Evolutionary conservation across 2,888 invertebrate genomes (phyloP).

Genomic region (Callimorpha dominula): DNA sequence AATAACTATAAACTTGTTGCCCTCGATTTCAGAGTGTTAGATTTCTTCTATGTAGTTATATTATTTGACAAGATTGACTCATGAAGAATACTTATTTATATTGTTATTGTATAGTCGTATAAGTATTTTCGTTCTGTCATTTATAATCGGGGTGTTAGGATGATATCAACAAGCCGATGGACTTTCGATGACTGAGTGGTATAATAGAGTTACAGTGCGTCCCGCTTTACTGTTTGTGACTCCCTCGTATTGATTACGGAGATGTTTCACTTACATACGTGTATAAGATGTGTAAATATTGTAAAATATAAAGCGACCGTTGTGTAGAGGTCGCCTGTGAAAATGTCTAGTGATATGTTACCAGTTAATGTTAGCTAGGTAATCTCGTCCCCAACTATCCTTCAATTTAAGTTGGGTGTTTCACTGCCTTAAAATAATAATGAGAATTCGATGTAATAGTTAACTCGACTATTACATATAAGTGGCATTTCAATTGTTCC

Average conservation of each 20-base stretch:
- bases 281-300: slow-evolving; percentile 85
- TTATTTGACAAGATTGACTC: slow-evolving; percentile 79
- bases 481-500: slow-evolving; percentile 76
- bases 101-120: slow-evolving; percentile 83
- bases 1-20: slow-evolving; percentile 70
- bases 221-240: slow-evolving; percentile 75
- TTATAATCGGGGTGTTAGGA: slow-evolving; percentile 80
- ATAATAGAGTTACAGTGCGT: slow-evolving; percentile 72
- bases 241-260: slow-evolving; percentile 64
- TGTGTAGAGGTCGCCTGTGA: slow-evolving; percentile 83
- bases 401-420: slow-evolving; percentile 86
- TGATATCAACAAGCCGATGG: slow-evolving; percentile 80
- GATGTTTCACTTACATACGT: slow-evolving; percentile 72
- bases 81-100: slow-evolving; percentile 79
- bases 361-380: slow-evolving; percentile 86
- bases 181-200: slow-evolving; percentile 84
- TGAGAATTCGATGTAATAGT: slow-evolving; percentile 79
- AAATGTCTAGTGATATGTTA: slow-evolving; percentile 84
- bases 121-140: slow-evolving; percentile 77
- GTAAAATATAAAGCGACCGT: slow-evolving; percentile 83
- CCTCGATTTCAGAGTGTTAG: slow-evolving; percentile 78
- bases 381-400: slow-evolving; percentile 86
- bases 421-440: slow-evolving; percentile 86
- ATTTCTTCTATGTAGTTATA: slow-evolving; percentile 81
- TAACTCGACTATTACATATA: slow-evolving; percentile 81